Percentiles rank a stretch among this genome's conserved stretches.
These are phyloP conservation scores for Sinotaia quadrata DNA, from an alignment of 2,888 invertebrate species.

Conservation along the genomic window DNA sequence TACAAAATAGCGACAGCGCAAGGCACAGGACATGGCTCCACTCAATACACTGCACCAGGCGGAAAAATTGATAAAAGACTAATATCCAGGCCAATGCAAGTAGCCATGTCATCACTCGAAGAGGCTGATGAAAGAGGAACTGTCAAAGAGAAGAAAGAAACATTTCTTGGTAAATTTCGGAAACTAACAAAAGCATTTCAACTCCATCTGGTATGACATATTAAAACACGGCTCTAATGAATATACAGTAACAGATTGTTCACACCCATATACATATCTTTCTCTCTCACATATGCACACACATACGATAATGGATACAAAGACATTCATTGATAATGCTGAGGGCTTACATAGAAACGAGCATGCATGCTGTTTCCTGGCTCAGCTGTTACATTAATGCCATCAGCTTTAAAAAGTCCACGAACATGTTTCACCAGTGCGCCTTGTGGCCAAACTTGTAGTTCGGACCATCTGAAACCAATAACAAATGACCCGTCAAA, in stretches of 20 bases:
- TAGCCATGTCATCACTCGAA: slow-evolving; percentile 82
- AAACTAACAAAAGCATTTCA: no score
- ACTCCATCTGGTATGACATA: neutral
- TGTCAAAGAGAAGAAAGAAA: slow-evolving; percentile 76
- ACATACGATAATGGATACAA: no score
- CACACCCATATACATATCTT: neutral
- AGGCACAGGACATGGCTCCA: slow-evolving; percentile 94
- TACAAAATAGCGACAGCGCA: slow-evolving; percentile 88
- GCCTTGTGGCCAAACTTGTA: slow-evolving; percentile 83
- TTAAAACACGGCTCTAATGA: neutral
- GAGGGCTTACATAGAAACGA: slow-evolving; percentile 92
- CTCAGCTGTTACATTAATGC: slow-evolving; percentile 87
- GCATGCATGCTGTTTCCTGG: slow-evolving; percentile 87
- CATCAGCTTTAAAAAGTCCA: slow-evolving; percentile 83
- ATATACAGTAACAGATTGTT: neutral
- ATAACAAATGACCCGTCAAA: no score
- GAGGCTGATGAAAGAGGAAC: slow-evolving; percentile 90
- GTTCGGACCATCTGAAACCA: slow-evolving; percentile 75
- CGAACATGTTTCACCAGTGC: slow-evolving; percentile 82
- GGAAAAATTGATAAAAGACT: slow-evolving; percentile 83
- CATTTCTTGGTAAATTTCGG: no score
- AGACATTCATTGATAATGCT: no score
- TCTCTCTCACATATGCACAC: no score
- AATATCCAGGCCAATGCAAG: slow-evolving; percentile 77
- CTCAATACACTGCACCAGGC: slow-evolving; percentile 84